Base-by-base conservation (phyloP, 2,797 vertebrate species). In the Xyrichtys novacula region DNA sequence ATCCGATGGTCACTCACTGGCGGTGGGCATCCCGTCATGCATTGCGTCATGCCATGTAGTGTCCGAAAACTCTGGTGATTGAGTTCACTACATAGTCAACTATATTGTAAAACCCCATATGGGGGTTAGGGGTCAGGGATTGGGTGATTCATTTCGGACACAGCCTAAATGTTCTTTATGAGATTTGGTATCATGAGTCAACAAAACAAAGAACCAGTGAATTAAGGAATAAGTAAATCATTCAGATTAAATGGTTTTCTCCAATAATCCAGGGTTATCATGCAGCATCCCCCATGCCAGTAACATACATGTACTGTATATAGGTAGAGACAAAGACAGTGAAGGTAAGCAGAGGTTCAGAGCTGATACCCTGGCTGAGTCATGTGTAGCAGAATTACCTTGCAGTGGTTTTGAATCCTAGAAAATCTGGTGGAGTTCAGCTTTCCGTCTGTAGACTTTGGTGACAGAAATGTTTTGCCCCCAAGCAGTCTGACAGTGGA, bases 401-500 rank as follows among this genome's bases (percentile, higher is more conserved):
- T 3, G 1, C 47, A 19, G 43, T 20, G 49, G 47, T 31, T 22
- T 64, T 58, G 39, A 47, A 73, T 36, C 19, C 48, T 53, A 52
- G 59, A 69, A 56, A 58, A 68, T 59, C 65, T 48, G 40, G 38
- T 39, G 25, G 52, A 40, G 48, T 32, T 42, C 19, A 58, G 48
- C 19, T 55, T 50, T 39, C 44, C 46, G 44, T 67, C 34, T 59
- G 76, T 48, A 71, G 53, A 42, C 50, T 32, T n/a, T 31, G 55
- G 60, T 15, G 38, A 28, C 53, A 31, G 53, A 38, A 63, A 39
- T 46, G 31, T 65, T 67, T 58, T 68, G 39, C 29, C 49, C 52
- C 39, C 28, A 47, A 60, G 66, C 57, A 65, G 26, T 31, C 22
- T 61, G 46, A 62, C 28, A 12, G 20, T n/a, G 39, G 31, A 40